Conservation (phyloP, 2,113 vertebrate genomes). For the Pionites leucogaster region DNA sequence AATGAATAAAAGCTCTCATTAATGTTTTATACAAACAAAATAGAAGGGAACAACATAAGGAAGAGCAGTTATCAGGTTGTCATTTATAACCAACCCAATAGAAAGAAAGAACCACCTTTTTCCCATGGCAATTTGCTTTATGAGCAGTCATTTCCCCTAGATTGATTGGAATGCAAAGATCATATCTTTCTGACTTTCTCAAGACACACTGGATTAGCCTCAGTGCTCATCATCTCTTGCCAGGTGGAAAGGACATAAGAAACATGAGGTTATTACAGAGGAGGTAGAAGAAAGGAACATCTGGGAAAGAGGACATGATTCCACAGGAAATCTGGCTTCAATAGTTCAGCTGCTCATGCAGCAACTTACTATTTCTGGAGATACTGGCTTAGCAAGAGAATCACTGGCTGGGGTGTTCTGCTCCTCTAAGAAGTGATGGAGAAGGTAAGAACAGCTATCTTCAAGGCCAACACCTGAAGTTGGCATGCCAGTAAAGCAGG, state of each 20-base stretch:
- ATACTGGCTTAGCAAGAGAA: conserved; percentile 11
- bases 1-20: neutral
- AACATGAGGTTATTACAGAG: neutral
- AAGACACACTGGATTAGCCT: neutral
- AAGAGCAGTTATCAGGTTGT: neutral
- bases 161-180: neutral
- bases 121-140: conserved; percentile 4
- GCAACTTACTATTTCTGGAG: conserved; percentile 46
- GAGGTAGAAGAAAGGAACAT: conserved; percentile 45
- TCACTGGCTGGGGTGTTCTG: neutral
- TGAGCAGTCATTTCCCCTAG: neutral
- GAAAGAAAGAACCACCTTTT: neutral
- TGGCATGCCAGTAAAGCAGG: neutral
- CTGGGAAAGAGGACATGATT: conserved; percentile 57
- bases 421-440: conserved; percentile 12
- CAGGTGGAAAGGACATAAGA: conserved; percentile 63
- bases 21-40: neutral
- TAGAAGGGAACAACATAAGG: neutral
- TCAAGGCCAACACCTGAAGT: neutral
- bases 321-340: conserved; percentile 53
- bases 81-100: neutral
- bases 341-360: conserved; percentile 15
- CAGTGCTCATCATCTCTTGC: conserved; percentile 25
- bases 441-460: neutral
- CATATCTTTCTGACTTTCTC: conserved; percentile 14